Conservation (phyloP, 2,113 vertebrate genomes). For the Lynx canadensis region DNA sequence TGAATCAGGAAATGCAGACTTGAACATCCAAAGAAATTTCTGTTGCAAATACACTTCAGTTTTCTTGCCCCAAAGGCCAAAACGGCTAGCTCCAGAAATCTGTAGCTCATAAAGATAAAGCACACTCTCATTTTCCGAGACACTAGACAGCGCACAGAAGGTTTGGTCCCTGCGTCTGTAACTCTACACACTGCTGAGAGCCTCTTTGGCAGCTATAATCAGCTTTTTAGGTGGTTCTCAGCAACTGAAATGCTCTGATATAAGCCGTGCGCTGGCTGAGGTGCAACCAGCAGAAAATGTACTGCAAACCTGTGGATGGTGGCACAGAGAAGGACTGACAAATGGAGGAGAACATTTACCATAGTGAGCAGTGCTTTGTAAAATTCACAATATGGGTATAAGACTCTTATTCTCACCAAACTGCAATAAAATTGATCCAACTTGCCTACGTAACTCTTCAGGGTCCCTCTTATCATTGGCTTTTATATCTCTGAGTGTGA, state of each 20-base stretch:
- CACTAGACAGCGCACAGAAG: accelerated
- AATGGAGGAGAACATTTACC: not conserved
- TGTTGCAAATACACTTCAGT: not conserved
- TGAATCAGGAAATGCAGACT: not conserved
- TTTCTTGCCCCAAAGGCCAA: not conserved
- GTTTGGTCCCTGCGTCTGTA: accelerated
- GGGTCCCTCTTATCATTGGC: constrained; percentile 55
- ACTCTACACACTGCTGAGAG: accelerated
- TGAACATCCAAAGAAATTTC: not conserved
- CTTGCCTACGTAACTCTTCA: constrained; percentile 39
- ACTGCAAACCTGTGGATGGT: accelerated
- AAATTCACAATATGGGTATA: constrained; percentile 25
- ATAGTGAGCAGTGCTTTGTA: not conserved
- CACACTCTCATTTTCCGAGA: not conserved
- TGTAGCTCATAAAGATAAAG: not conserved
- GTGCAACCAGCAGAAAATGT: accelerated
- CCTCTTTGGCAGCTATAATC: accelerated
- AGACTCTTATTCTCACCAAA: constrained; percentile 51
- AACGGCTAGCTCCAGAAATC: too few species aligned
- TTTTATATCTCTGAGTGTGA: constrained; percentile 62
- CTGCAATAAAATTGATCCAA: constrained; percentile 10
- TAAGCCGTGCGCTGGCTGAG: accelerated
- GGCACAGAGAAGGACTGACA: not conserved
- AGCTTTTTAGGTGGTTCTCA: not conserved
- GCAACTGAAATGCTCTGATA: accelerated